Percentiles rank a stretch among this genome's conserved stretches.
Conservation (phyloP, 1,140 invertebrate species). For the Cotesia glomerata region DNA sequence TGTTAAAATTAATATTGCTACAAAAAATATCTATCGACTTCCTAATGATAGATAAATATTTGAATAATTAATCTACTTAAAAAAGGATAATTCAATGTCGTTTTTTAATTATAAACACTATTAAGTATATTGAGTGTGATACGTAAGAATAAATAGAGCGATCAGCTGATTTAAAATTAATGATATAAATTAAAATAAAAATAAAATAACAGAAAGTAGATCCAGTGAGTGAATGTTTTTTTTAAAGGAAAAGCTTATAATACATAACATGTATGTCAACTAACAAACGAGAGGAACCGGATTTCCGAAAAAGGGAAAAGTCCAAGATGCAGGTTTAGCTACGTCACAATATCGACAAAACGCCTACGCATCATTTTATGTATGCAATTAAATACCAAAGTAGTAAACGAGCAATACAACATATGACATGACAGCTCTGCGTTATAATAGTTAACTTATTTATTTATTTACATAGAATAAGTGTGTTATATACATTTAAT, state of each 20-base stretch:
- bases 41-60: too few species aligned
- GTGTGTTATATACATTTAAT: constrained; percentile 38
- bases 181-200: too few species aligned
- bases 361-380: constrained; percentile 12
- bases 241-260: not conserved
- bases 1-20: too few species aligned
- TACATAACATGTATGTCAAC: not conserved
- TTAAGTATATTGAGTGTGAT: not conserved
- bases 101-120: too few species aligned
- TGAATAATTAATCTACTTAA: too few species aligned
- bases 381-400: constrained; percentile 17
- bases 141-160: too few species aligned
- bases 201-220: not conserved
- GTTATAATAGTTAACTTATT: not conserved
- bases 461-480: too few species aligned
- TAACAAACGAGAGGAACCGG: constrained; percentile 41
- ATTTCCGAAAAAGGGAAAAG: constrained; percentile 59
- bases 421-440: not conserved
- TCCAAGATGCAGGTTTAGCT: constrained; percentile 35
- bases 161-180: too few species aligned
- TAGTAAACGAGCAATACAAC: constrained; percentile 14
- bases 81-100: too few species aligned
- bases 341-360: constrained; percentile 4
- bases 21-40: too few species aligned
- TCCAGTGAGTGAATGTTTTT: not conserved